Conservation (phyloP, 2,113 vertebrate genomes). For the Triplophysa dalaica region DNA sequence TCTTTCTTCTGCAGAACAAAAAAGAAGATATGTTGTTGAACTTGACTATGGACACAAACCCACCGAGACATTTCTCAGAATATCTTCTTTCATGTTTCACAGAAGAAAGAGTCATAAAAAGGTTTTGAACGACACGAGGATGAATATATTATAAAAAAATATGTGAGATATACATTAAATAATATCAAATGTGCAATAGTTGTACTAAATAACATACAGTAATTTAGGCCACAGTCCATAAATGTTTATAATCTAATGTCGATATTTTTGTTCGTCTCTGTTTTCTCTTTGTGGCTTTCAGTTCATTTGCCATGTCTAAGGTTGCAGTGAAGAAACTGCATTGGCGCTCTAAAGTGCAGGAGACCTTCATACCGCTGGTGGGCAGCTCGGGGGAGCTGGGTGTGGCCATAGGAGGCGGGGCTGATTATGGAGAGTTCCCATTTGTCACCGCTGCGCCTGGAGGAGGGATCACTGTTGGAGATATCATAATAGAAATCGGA, state of each 20-base stretch:
- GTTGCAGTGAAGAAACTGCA: conserved; percentile 77
- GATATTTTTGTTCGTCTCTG: background rate
- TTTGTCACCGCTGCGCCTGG: conserved; percentile 75
- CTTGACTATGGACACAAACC: too few relatives aligned
- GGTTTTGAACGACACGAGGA: too few relatives aligned
- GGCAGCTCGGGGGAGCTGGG: conserved; percentile 74
- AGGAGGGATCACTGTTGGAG: conserved; percentile 73
- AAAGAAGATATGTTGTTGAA: too few relatives aligned
- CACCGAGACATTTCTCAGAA: too few relatives aligned
- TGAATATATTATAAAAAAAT: too few relatives aligned
- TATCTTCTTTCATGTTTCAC: too few relatives aligned
- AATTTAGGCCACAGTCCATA: too few relatives aligned
- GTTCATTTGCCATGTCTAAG: conserved; percentile 75
- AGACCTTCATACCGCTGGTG: conserved; percentile 76
- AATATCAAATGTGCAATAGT: too few relatives aligned
- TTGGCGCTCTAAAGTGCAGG: conserved; percentile 80
- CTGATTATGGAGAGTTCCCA: conserved; percentile 79
- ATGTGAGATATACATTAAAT: too few relatives aligned
- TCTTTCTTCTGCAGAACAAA: too few relatives aligned
- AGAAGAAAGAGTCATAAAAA: too few relatives aligned
- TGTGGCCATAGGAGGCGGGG: conserved; percentile 75
- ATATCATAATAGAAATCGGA: conserved; percentile 77
- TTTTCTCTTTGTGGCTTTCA: conserved; percentile 43
- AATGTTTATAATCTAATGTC: background rate
- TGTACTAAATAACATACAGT: too few relatives aligned